Evolutionary conservation across 2,113 vertebrate genomes (phyloP).

Genomic region (Mellivora capensis): DNA sequence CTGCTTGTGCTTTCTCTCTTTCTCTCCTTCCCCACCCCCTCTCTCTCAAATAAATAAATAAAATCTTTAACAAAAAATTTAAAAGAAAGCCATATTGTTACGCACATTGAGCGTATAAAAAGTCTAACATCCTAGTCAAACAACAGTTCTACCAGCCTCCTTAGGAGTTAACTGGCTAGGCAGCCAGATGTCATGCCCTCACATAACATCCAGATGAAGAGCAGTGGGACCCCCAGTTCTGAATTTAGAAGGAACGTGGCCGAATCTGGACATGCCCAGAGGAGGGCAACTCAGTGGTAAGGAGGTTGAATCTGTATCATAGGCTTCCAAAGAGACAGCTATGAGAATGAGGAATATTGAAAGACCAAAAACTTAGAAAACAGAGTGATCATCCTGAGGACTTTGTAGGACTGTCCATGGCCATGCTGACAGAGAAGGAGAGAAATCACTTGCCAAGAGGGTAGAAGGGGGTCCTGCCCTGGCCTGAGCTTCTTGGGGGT

Average conservation of each 20-base stretch:
- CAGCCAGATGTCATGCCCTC: not conserved
- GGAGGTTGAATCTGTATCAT: not conserved
- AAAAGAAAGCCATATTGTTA: not conserved
- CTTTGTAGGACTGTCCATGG: not conserved
- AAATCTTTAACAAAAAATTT: too few relatives aligned
- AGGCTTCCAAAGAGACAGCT: not conserved
- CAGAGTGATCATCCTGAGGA: not conserved
- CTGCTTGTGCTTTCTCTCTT: too few relatives aligned
- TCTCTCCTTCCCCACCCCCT: too few relatives aligned
- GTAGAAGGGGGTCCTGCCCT: not conserved
- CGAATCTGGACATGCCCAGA: not conserved
- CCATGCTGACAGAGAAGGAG: not conserved
- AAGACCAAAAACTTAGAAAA: not conserved
- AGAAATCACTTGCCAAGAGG: not conserved
- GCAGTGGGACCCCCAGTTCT: not conserved
- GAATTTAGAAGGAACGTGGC: not conserved
- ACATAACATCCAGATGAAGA: not conserved
- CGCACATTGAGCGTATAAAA: not conserved
- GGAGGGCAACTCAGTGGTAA: not conserved
- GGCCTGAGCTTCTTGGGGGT: not conserved
- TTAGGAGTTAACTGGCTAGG: not conserved
- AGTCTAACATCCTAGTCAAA: not conserved
- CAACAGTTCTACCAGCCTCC: not conserved
- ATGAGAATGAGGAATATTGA: not conserved
- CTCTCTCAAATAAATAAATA: too few relatives aligned